A percentile compares a stretch with the other conserved stretches of the same genome.
These are phyloP conservation scores for Varanus salvator DNA, from an alignment of 2,113 vertebrate species.

Conservation along the genomic window DNA sequence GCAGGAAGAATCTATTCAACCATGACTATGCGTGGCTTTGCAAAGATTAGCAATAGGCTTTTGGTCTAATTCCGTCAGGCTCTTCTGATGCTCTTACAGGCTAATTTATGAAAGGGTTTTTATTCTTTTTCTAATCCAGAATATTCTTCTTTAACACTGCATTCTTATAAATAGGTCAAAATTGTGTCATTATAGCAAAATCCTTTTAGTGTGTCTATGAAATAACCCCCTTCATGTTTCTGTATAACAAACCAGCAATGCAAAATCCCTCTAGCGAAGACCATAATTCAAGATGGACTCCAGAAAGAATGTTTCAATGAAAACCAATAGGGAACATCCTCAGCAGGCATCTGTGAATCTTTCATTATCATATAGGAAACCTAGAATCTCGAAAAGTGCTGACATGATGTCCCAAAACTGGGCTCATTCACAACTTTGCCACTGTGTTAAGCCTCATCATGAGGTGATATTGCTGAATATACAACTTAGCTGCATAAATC, in stretches of 20 bases:
- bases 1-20: too few species aligned
- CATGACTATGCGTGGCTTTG: too few species aligned
- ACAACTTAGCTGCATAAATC: neutral
- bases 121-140: neutral
- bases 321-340: neutral
- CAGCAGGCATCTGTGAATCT: neutral
- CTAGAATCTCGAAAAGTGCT: neutral
- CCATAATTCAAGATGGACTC: neutral
- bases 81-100: neutral
- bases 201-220: neutral
- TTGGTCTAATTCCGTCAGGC: neutral
- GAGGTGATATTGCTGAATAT: neutral
- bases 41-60: too few species aligned
- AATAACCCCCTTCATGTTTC: neutral
- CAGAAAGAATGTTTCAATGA: neutral
- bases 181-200: neutral
- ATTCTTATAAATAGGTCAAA: neutral
- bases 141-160: neutral
- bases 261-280: neutral
- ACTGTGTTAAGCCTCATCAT: neutral
- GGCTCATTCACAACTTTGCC: neutral
- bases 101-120: neutral
- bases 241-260: neutral
- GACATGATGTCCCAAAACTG: neutral
- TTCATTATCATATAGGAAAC: neutral